Evolutionary conservation across 2,888 invertebrate species (phyloP).

Genomic region (Drosophila birchii): DNA sequence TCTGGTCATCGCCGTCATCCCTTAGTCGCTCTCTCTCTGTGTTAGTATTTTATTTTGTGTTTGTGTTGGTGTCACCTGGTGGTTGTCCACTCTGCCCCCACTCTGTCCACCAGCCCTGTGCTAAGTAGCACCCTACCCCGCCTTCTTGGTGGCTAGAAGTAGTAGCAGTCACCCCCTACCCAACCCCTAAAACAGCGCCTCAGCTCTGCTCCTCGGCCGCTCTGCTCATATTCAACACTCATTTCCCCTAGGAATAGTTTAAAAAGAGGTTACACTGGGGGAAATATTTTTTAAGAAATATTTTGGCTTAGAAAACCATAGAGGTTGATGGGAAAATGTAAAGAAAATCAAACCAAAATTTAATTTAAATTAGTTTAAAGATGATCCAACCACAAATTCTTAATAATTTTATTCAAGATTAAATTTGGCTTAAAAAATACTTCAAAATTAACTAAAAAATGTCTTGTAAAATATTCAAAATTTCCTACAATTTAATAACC

Average conservation of each 20-base stretch:
- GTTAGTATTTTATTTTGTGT: not conserved
- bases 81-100: constrained; percentile 64
- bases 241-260: constrained; percentile 77
- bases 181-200: constrained; percentile 42
- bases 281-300: not conserved
- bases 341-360: not conserved
- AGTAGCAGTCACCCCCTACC: constrained; percentile 8
- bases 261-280: constrained; percentile 11
- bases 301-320: not conserved
- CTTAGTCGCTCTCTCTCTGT: constrained; percentile 58
- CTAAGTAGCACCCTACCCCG: constrained; percentile 27
- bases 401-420: not conserved
- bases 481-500: not conserved
- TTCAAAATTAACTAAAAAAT: not conserved
- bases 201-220: constrained; percentile 32
- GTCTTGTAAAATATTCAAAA: too few relatives aligned
- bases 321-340: too few relatives aligned
- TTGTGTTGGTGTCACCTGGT: constrained; percentile 60
- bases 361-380: not conserved
- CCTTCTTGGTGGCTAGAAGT: not conserved
- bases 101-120: constrained; percentile 41
- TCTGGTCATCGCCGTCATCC: constrained; percentile 76
- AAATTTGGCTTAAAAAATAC: not conserved
- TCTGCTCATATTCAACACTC: constrained; percentile 60
- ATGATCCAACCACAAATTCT: not conserved